Percentiles rank a stretch among this genome's conserved stretches.
Conservation (phyloP, 2,113 vertebrate species). For the Vicugna pacos region DNA sequence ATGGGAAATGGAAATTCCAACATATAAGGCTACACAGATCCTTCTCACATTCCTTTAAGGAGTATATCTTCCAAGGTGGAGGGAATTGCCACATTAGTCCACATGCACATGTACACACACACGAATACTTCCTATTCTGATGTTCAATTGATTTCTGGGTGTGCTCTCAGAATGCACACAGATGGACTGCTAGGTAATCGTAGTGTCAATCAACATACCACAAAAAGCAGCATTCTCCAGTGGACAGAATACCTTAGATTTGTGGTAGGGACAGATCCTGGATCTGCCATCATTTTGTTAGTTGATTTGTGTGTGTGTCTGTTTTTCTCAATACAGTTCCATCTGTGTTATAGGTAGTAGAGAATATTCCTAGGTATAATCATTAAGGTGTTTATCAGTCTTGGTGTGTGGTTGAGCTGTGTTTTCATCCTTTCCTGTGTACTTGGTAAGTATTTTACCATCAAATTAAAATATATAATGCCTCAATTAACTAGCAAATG, state of each 20-base stretch:
- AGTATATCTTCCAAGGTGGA: not conserved
- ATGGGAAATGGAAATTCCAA: not conserved
- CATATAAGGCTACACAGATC: not conserved
- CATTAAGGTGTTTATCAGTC: not conserved
- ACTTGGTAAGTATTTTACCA: not conserved
- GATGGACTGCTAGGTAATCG: not conserved
- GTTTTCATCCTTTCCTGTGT: not conserved
- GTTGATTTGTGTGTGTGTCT: not conserved
- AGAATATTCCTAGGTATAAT: not conserved
- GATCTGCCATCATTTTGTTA: not conserved
- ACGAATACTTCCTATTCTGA: not conserved
- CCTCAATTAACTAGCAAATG: conserved; percentile 49
- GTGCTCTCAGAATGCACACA: not conserved
- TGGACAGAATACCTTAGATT: not conserved
- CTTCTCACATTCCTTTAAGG: not conserved
- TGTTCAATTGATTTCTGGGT: not conserved
- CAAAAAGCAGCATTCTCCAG: not conserved
- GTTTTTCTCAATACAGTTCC: not conserved
- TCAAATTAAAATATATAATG: not conserved
- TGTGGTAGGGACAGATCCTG: not conserved
- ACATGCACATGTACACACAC: not conserved
- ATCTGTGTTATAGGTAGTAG: not conserved
- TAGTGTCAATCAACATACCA: not conserved
- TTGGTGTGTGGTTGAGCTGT: not conserved
- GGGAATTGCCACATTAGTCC: not conserved